Conservation (phyloP, 2,797 vertebrate species). For the Cercopithecus neglectus region DNA sequence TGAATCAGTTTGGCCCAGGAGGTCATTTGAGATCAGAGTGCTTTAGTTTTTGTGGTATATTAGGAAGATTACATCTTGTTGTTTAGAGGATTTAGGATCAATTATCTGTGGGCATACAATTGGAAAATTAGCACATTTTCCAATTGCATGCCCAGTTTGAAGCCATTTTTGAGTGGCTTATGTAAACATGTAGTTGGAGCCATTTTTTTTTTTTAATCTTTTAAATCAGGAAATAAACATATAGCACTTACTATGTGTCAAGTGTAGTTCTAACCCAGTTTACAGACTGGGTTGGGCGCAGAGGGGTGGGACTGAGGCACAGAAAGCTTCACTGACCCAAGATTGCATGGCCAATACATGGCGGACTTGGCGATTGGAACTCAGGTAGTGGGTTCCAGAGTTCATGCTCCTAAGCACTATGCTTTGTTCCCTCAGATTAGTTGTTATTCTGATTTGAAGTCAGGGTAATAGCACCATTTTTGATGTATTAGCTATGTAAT, state of each 20-base stretch:
- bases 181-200: neutral
- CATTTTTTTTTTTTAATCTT: neutral
- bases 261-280: neutral
- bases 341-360: neutral
- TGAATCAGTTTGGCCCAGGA: neutral
- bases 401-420: neutral
- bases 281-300: neutral
- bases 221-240: constrained; percentile 13
- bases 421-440: neutral
- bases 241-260: neutral
- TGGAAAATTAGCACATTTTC: neutral
- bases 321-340: neutral
- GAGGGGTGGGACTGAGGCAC: neutral
- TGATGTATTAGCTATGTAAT: neutral
- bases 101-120: neutral
- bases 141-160: neutral
- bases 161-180: neutral
- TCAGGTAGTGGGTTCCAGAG: neutral
- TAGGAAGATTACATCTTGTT: neutral
- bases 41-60: neutral
- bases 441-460: constrained; percentile 16
- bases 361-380: neutral
- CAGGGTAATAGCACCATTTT: neutral
- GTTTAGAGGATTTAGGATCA: neutral
- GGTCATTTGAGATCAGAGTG: constrained; percentile 25